These are phyloP conservation scores for Tarsius wallacei DNA, from an alignment of 2,797 vertebrate genomes.

Conservation along the genomic window DNA sequence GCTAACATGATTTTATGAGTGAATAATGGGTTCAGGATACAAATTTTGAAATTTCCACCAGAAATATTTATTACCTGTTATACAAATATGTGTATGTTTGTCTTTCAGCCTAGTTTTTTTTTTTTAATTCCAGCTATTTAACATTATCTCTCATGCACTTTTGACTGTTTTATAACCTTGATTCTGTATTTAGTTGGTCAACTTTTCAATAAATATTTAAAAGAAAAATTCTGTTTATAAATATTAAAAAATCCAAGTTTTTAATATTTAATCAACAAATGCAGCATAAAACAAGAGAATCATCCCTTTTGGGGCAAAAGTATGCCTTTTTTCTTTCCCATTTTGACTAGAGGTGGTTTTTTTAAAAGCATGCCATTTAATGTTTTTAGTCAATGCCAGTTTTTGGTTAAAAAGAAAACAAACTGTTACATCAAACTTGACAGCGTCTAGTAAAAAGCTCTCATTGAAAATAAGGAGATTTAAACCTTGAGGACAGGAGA, in stretches of 20 bases:
- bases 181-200: neutral
- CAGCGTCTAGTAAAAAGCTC: neutral
- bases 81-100: neutral
- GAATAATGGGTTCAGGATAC: neutral
- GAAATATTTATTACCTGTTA: neutral
- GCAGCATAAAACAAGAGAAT: neutral
- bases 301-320: neutral
- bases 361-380: neutral
- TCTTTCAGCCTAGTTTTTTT: neutral
- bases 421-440: neutral
- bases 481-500: neutral
- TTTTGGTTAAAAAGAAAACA: neutral
- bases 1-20: constrained; percentile 51
- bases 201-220: neutral
- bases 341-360: neutral
- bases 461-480: neutral
- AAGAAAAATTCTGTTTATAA: neutral
- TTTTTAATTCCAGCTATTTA: neutral
- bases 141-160: neutral
- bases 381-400: neutral
- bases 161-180: neutral
- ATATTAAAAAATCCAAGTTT: neutral
- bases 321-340: neutral
- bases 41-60: constrained; percentile 37
- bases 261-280: neutral